A percentile compares a stretch with the other conserved stretches of the same genome.
Conservation (phyloP, 2,888 invertebrate species). For the Rhingia campestris region DNA sequence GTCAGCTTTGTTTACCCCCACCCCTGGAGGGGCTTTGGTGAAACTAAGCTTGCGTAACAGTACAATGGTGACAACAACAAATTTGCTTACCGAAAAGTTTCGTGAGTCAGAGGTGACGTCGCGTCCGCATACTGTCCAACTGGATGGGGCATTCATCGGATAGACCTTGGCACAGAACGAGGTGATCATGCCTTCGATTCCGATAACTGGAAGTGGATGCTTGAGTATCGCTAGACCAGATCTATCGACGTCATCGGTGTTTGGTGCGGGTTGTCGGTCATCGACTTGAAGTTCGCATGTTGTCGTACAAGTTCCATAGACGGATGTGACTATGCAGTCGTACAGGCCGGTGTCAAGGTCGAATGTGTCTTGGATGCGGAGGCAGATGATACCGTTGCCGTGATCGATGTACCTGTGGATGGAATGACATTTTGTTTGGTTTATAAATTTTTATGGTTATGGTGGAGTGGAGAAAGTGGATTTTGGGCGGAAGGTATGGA, state of each 20-base stretch:
- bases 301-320: conserved; percentile 85
- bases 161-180: conserved; percentile 85
- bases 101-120: conserved; percentile 81
- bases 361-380: conserved; percentile 85
- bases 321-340: conserved; percentile 86
- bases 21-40: conserved; percentile 48
- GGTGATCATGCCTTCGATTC: conserved; percentile 83
- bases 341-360: conserved; percentile 87
- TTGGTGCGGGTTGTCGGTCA: conserved; percentile 78
- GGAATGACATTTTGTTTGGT: neutral
- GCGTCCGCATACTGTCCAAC: conserved; percentile 85
- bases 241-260: conserved; percentile 81
- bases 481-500: no score
- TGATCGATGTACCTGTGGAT: conserved; percentile 83
- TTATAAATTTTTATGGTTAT: conserved; percentile 6
- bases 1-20: conserved; percentile 46
- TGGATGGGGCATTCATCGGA: conserved; percentile 81
- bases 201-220: conserved; percentile 84
- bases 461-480: neutral
- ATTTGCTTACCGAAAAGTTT: conserved; percentile 80
- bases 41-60: conserved; percentile 55
- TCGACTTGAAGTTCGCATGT: conserved; percentile 79
- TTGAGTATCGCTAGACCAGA: conserved; percentile 83
- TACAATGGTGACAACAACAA: conserved; percentile 25
- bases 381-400: conserved; percentile 84